Base-by-base conservation (phyloP, 2,888 invertebrate species). In the Taenaris catops region DNA sequence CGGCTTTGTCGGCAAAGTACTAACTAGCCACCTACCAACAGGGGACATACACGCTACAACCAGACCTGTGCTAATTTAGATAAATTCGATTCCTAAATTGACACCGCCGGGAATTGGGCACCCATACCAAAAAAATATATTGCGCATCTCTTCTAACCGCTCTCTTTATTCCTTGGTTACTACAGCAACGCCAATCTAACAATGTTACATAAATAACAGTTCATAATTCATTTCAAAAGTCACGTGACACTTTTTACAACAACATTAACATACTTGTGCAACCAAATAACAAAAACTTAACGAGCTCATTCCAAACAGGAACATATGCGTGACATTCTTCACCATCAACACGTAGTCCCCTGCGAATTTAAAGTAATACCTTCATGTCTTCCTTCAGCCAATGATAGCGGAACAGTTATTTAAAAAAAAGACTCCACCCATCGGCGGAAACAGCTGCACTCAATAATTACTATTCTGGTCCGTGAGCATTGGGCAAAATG, bases 351-450 rank as follows among this genome's bases (percentile, higher is more conserved):
- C 63, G 55, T 76, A 14, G n/a, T 18, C 76, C 74, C 76, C 67
- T 70, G 60, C 76, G 72, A 83, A 81, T 84, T 86, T 81, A 74
- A 84, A 80, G 72, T 80, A 80, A 83, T 81, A 73, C 69, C 53
- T 56, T 48, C 54, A 51, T 61, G 53, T 63, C 66, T 70, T 65
- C 55, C 55, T 55, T 63, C 64, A 48, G 58, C 70, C 80, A 81
- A 84, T 81, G 75, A 76, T 73, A 67, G 68, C 58, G 62, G 70
- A 65, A 71, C 68, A 66, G 73, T 74, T 64, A 63, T 71, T 69
- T 59, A 78, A 81, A 80, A 76, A 69, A 46, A 41, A 20, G 57
- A 62, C 80, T 70, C 74, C 83, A 59, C 83, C 84, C 65, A 66
- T 60, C 63, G 58, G 61, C 80, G 86, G 86, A 86, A 84, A 65